Base-by-base conservation (phyloP, 2,888 invertebrate species). In the Himalopsyche kuldschensis region DNA sequence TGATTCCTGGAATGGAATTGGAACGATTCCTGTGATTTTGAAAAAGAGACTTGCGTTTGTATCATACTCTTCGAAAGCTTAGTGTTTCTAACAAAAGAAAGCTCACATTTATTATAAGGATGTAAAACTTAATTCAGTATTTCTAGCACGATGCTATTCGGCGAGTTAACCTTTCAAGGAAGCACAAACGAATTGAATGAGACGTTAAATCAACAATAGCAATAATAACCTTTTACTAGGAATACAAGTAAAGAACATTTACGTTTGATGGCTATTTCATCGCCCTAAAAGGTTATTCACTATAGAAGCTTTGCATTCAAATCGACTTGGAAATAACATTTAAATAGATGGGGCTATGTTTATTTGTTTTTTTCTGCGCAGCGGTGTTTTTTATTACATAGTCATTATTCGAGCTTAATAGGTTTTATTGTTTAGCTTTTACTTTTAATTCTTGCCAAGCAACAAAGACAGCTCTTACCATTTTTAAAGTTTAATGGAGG, bases 151-250 rank as follows among this genome's bases (percentile, higher is more conserved):
- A 24, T 55, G n/a, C 55, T 55, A 55, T 55, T 55, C 20, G 55
- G 55, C 20, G 55, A 55, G 55, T 55, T 55, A 55, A 55, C 55
- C 55, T 55, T 55, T 55, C 15, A 55, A 20, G 55, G 55, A 55
- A 55, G 55, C 55, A 55, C 55, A 32, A 75, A 75, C 75, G 32
- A 32, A 27, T 75, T 75, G 75, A 75, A 31, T 30, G 75, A 75
- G 75, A 75, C 32, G 75, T 75, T 75, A 75, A 75, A 75, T 75
- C 75, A 75, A 75, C 75, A 75, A 75, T 75, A 30, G 75, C 32
- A 75, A 75, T 75, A 75, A 75, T 75, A 32, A 75, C 75, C 75
- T 75, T 75, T 75, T 31, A 32, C 55, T 32, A 75, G 30, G 30
- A 75, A 75, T 75, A 75, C 75, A 75, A 55, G 55, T 55, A 75